Conservation (phyloP, 2,113 vertebrate species). For the Lepidothrix coronata region DNA sequence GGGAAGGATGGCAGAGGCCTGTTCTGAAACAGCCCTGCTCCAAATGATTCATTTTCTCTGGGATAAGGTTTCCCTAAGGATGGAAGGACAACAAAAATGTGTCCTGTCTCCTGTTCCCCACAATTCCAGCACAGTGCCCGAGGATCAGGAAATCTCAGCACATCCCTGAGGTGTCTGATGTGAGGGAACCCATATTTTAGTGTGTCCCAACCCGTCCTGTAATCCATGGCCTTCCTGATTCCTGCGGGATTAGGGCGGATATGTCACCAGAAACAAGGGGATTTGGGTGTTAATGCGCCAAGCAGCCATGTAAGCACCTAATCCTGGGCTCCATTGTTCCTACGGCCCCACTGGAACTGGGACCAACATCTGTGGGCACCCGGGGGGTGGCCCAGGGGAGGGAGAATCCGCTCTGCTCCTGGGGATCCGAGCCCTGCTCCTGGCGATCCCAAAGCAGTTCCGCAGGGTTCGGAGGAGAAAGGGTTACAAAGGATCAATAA, state of each 20-base stretch:
- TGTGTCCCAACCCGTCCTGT: neutral
- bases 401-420: neutral
- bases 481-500: neutral
- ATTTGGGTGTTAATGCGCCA: conserved; percentile 21
- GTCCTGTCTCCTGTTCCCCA: neutral
- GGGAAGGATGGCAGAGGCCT: neutral
- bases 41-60: neutral
- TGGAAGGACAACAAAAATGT: neutral
- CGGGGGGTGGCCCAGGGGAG: neutral
- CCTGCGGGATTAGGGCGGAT: conserved; percentile 11
- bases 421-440: neutral
- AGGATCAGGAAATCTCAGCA: neutral
- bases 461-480: neutral
- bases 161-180: neutral
- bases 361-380: neutral
- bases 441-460: neutral
- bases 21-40: neutral
- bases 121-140: neutral
- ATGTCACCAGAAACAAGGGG: conserved; percentile 45
- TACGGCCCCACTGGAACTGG: neutral
- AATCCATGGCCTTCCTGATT: neutral
- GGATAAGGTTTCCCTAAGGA: neutral
- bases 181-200: neutral
- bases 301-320: conserved; percentile 16
- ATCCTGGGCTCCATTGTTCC: conserved; percentile 22